These are phyloP conservation scores for Siniperca obscura DNA, from an alignment of 2,797 vertebrate species.

Conservation along the genomic window DNA sequence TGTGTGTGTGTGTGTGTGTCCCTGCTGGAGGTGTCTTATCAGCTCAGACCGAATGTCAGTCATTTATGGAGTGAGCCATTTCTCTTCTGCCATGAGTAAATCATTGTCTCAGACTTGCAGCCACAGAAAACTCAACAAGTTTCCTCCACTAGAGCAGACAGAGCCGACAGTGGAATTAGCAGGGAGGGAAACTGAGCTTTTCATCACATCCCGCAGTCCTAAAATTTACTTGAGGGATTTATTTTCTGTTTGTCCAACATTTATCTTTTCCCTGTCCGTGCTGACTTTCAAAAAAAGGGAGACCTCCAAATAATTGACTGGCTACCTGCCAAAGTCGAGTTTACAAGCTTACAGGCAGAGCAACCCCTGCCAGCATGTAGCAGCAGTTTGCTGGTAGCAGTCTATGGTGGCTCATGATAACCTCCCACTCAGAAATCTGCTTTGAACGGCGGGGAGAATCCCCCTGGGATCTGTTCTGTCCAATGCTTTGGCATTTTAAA, in stretches of 20 bases:
- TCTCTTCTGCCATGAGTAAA: conserved; percentile 22
- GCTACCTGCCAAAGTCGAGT: conserved; percentile 45
- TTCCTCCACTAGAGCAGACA: conserved; percentile 26
- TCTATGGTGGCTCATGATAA: conserved; percentile 62
- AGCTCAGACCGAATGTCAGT: conserved; percentile 31
- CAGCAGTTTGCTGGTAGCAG: conserved; percentile 36
- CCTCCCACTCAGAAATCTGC: conserved; percentile 61
- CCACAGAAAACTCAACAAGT: conserved; percentile 42
- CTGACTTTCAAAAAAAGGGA: conserved; percentile 46
- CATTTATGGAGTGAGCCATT: conserved; percentile 21
- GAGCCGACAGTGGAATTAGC: conserved; percentile 34
- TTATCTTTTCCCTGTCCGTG: conserved; percentile 26
- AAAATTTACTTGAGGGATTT: conserved; percentile 27
- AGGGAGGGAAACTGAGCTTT: conserved; percentile 11
- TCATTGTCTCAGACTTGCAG: conserved; percentile 29
- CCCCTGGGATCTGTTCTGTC: conserved; percentile 35
- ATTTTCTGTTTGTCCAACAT: conserved; percentile 40
- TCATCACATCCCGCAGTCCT: conserved; percentile 16
- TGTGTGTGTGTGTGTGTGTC: conserved; percentile 12
- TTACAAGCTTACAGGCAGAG: conserved; percentile 47
- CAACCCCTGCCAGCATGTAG: conserved; percentile 49
- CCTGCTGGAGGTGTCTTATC: conserved; percentile 20
- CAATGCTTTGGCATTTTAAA: conserved; percentile 49
- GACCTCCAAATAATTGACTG: conserved; percentile 53
- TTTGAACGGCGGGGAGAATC: conserved; percentile 39